Percentiles rank a stretch among this genome's conserved stretches.
phyloP scores from a whole-genome alignment of 2,888 invertebrate genomes.

The Mimumesa dahlbomi region DNA sequence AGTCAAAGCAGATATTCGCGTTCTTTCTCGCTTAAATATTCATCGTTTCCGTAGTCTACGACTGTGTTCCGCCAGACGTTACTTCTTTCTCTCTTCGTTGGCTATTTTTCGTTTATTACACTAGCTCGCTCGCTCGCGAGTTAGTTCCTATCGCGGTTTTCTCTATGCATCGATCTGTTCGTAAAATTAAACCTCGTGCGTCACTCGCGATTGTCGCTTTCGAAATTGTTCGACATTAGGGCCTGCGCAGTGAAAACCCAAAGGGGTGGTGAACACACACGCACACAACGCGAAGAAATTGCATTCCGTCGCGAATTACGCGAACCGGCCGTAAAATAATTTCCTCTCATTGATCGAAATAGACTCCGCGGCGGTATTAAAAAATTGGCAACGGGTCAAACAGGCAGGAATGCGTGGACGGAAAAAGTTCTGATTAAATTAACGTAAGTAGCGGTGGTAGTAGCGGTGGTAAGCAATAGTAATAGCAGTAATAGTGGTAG shows the following conservation, averaged over 20 bases:
- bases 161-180: constrained; percentile 42
- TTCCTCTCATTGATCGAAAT: no score
- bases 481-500: not conserved
- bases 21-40: no score
- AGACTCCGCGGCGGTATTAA: no score
- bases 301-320: no score
- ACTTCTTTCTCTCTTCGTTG: no score
- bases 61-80: no score
- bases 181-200: constrained; percentile 49
- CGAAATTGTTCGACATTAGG: constrained; percentile 35
- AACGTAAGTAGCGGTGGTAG: not conserved
- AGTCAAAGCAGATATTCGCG: no score
- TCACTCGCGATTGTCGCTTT: constrained; percentile 35
- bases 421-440: not conserved
- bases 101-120: no score
- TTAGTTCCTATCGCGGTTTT: constrained; percentile 12
- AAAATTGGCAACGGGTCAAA: no score
- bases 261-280: not conserved
- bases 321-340: no score
- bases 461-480: not conserved
- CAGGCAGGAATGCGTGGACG: no score
- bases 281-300: not conserved
- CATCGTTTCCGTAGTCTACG: no score
- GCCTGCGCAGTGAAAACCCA: not conserved
- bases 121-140: not conserved